Evolutionary conservation across 53 echinoderm and acorn worm genomes (phyloP).

Genomic region (Pentamera pediparva): DNA sequence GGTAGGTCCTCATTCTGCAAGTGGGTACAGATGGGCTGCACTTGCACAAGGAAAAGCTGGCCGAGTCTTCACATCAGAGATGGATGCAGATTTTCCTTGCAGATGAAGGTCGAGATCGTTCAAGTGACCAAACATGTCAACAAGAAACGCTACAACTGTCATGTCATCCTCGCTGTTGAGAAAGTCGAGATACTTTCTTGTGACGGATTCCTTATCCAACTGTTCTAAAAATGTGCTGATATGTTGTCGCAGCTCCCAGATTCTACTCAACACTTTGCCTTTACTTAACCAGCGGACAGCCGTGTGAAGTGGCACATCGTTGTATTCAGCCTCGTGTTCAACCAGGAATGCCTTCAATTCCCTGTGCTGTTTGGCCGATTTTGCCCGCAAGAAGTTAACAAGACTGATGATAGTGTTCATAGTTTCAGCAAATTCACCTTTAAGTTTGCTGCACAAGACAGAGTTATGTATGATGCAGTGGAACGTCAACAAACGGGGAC

Average conservation of each 20-base stretch:
- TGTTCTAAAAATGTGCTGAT: background rate
- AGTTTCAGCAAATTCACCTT: constrained; percentile 10
- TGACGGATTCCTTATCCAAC: background rate
- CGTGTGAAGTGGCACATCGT: constrained; percentile 26
- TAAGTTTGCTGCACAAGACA: constrained; percentile 24
- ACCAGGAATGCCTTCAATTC: constrained; percentile 13
- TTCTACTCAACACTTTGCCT: constrained; percentile 21
- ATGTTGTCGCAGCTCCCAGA: constrained; percentile 1
- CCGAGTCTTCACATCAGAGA: background rate
- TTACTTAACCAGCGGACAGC: constrained; percentile 33
- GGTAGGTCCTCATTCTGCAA: no score
- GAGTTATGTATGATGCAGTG: constrained; percentile 37
- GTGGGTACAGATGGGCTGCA: no score
- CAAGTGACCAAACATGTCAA: constrained; percentile 3
- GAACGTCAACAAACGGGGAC: constrained; percentile 20
- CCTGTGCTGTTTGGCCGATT: constrained; percentile 29
- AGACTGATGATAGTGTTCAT: constrained; percentile 10
- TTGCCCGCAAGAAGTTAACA: constrained; percentile 22
- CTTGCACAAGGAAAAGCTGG: no score
- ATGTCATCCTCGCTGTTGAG: background rate
- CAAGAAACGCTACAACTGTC: constrained; percentile 10
- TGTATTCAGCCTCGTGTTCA: constrained; percentile 18
- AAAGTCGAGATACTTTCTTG: constrained; percentile 21
- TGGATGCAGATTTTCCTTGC: background rate
- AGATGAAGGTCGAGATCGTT: constrained; percentile 15